Conservation (phyloP, 1,140 invertebrate genomes). For the Trypoxylus dichotomus region DNA sequence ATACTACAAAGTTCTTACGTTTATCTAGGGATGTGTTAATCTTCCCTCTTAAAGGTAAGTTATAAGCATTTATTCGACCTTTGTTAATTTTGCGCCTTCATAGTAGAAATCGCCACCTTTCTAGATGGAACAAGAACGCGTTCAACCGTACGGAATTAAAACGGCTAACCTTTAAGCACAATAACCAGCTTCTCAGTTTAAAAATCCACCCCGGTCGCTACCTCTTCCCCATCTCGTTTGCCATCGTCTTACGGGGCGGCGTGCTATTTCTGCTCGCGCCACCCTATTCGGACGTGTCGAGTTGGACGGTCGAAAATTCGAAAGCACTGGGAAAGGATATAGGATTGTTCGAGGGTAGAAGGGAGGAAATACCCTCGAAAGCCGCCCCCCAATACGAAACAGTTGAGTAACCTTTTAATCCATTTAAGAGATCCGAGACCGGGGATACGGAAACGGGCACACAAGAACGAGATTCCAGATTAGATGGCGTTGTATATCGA, state of each 20-base stretch:
- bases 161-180: not conserved
- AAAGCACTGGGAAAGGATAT: not conserved
- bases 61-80: too few relatives aligned
- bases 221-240: not conserved
- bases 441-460: not conserved
- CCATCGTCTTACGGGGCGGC: too few relatives aligned
- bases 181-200: not conserved
- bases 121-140: too few relatives aligned
- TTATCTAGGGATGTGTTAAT: too few relatives aligned
- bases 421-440: not conserved
- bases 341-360: not conserved
- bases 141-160: too few relatives aligned
- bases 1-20: too few relatives aligned
- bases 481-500: not conserved
- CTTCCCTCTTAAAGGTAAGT: too few relatives aligned
- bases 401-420: constrained; percentile 25
- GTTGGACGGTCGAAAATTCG: not conserved
- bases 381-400: not conserved
- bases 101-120: too few relatives aligned
- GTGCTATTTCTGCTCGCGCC: not conserved
- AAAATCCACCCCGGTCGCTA: not conserved
- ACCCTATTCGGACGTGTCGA: not conserved
- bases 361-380: not conserved
- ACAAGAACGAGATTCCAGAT: not conserved
- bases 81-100: too few relatives aligned